Evolutionary conservation across 2,797 vertebrate species (phyloP), one percentile per base, ranked within the genome.

Genomic region (Amniataba percoides): DNA sequence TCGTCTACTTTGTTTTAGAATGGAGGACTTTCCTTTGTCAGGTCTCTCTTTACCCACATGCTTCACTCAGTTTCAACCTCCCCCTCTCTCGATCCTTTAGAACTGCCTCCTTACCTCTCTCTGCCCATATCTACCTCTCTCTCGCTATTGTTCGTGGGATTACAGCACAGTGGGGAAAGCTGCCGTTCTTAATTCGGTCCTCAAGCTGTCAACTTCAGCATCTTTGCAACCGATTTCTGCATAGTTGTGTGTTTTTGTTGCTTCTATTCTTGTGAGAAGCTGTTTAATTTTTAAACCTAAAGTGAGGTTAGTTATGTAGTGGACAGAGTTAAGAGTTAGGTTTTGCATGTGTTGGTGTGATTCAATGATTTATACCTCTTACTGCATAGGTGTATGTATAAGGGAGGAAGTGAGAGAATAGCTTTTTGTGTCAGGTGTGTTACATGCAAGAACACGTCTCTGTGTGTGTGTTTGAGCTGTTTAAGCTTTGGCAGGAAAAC

Each of bases 151-250:
- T 88, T 90, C 10, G 16, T 55, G 48, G 73, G 80, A 84, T 92
- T 87, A 82, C 1, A 16, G 76, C 75, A 74, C 66, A 58, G 63
- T 42, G 56, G 82, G 77, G 45, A 85, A 82, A 86, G 72, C 87
- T 57, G 52, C 78, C 63, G 46, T 62, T 81, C 82, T 77, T 84
- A 85, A 88, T 91, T 89, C 68, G 31, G 74, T 83, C 83, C 73
- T 27, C 55, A 66, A 72, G 84, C 78, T 80, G 80, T 70, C 78
- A 56, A 69, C 56, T 73, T 80, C 49, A 53, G 70, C 48, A 25
- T 84, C 49, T 72, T 48, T 49, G 49, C 63, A 4, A 15, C n/a
- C 21, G 23, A 31, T 31, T 31, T 7, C 12, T 65, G 49, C 3
- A 7, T 84, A 57, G 62, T 48, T 63, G 69, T 43, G 36, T 59